These are phyloP conservation scores for Neofelis nebulosa DNA, from an alignment of 2,113 vertebrate genomes.

Conservation along the genomic window DNA sequence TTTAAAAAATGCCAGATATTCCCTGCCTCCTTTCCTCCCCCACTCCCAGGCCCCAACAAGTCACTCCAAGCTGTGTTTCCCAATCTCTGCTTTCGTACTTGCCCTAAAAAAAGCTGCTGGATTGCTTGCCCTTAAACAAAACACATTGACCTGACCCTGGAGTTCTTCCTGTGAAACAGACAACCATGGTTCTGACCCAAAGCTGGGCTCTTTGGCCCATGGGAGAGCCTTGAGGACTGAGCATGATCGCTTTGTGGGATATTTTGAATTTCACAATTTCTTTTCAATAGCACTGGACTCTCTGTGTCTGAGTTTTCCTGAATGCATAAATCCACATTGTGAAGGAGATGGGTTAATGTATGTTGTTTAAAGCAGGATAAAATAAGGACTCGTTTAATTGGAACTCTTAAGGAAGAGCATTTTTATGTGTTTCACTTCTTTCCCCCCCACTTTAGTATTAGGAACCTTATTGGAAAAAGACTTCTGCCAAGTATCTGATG, in stretches of 20 bases:
- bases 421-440: conserved; percentile 3
- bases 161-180: background rate
- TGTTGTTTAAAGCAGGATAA: conserved; percentile 34
- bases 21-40: background rate
- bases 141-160: background rate
- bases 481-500: conserved; percentile 67
- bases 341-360: background rate
- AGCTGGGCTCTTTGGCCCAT: background rate
- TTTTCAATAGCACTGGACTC: conserved; percentile 12
- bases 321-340: background rate
- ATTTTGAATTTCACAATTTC: background rate
- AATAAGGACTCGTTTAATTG: conserved; percentile 45
- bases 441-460: conserved; percentile 63
- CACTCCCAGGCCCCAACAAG: background rate
- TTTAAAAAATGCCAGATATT: background rate
- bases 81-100: background rate
- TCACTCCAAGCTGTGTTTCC: background rate
- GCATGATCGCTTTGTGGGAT: background rate
- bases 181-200: background rate
- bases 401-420: conserved; percentile 50
- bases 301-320: background rate
- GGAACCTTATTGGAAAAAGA: conserved; percentile 73
- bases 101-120: background rate
- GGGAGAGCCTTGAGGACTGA: background rate
- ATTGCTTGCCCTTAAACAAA: background rate